Conservation (phyloP, 1,140 invertebrate genomes). For the Bilobella aurantiaca region DNA sequence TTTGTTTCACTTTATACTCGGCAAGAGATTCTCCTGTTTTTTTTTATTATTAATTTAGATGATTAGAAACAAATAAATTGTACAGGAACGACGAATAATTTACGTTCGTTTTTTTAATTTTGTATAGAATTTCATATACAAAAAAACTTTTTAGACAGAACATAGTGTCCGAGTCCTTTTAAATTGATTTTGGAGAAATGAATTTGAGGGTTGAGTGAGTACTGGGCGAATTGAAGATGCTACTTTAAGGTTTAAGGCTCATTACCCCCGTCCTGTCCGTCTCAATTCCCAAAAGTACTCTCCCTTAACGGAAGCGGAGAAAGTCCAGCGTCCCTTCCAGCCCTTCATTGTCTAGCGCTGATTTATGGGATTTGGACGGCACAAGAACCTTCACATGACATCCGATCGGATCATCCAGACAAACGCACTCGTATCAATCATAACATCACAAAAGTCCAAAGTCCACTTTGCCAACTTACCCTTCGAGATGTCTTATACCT, state of each 20-base stretch:
- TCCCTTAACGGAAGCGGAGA: background rate
- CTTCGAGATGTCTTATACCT: no score
- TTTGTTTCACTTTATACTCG: no score
- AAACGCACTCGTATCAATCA: background rate
- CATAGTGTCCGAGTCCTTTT: background rate
- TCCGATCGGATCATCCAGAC: constrained; percentile 4
- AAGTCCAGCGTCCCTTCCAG: background rate
- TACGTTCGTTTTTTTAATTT: no score
- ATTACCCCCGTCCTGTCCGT: background rate
- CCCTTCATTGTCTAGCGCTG: background rate
- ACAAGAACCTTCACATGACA: background rate
- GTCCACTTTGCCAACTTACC: no score
- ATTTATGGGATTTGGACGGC: background rate
- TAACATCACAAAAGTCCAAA: no score
- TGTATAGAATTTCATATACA: no score
- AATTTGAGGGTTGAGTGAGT: background rate
- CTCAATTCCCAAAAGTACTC: background rate
- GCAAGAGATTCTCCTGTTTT: no score
- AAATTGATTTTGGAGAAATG: background rate
- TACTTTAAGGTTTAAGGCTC: background rate
- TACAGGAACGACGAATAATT: no score
- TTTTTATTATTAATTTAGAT: no score
- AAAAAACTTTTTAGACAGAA: background rate
- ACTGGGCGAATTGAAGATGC: background rate
- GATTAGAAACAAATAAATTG: no score